phyloP scores from a whole-genome alignment of 1,140 invertebrate species.

The Proales similis region DNA sequence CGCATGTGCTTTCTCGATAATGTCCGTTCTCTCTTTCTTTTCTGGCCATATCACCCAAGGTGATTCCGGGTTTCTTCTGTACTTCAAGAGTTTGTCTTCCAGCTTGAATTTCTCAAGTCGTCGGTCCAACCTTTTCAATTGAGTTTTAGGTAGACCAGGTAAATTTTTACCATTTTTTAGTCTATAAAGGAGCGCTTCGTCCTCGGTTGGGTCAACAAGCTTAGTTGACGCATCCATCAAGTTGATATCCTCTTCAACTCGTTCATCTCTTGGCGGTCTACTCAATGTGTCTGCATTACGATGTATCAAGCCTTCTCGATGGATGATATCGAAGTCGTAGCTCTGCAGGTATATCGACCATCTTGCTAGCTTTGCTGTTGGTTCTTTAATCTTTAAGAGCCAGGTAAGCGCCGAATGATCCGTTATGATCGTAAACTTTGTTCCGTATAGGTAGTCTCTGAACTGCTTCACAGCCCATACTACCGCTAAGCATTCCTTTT shows the following conservation, averaged over 20 bases:
- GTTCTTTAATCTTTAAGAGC: slow-evolving; percentile 45
- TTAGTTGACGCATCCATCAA: not conserved
- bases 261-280: not conserved
- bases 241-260: not conserved
- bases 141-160: not conserved
- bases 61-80: too few species aligned
- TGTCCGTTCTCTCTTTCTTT: not conserved
- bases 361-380: slow-evolving; percentile 45
- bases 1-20: slow-evolving; percentile 10
- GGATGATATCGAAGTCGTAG: slow-evolving; percentile 37
- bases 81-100: slow-evolving; percentile 7
- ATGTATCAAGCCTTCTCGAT: slow-evolving; percentile 26
- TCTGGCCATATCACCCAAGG: too few species aligned
- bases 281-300: slow-evolving; percentile 37
- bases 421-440: slow-evolving; percentile 23
- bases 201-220: not conserved
- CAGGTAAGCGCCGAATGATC: slow-evolving; percentile 32
- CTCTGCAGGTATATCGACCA: slow-evolving; percentile 27
- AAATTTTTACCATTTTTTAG: not conserved
- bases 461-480: slow-evolving; percentile 2
- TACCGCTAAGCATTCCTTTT: slow-evolving; percentile 5
- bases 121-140: slow-evolving; percentile 5
- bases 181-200: not conserved
- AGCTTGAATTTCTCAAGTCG: not conserved
- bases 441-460: slow-evolving; percentile 18